Base-by-base conservation (phyloP, 1,140 invertebrate species). In the Eufriesea mexicana region DNA sequence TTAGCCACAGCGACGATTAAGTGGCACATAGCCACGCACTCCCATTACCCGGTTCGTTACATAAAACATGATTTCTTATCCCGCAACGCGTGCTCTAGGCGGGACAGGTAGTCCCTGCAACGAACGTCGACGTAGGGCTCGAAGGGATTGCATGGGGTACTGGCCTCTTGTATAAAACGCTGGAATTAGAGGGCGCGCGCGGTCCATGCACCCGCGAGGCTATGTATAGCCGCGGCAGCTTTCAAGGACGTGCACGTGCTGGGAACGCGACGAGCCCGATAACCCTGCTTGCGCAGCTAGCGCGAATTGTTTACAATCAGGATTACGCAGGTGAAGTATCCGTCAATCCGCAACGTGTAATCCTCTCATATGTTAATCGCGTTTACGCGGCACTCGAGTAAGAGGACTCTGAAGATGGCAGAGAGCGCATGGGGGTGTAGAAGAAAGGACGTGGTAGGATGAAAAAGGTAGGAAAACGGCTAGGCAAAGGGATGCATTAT, bases 401-500 rank as follows among this genome's bases (percentile, higher is more conserved):
- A 35, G 35, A 35, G 35, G 35, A n/a, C n/a, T n/a, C n/a, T n/a
- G n/a, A n/a, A n/a, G n/a, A n/a, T n/a, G n/a, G n/a, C n/a, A n/a
- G n/a, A n/a, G n/a, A n/a, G n/a, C n/a, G n/a, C n/a, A n/a, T n/a
- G n/a, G n/a, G n/a, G n/a, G n/a, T n/a, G n/a, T n/a, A n/a, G n/a
- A n/a, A n/a, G n/a, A n/a, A n/a, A n/a, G n/a, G n/a, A n/a, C n/a
- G n/a, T n/a, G 35, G 12, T 35, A 7, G 49, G 78, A 55, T 51
- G 68, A 4, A 4, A 35, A 35, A 4, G 35, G 35, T 35, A 28
- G 71, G 77, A 62, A 62, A 72, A 28, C 28, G 49, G 0, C 42
- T n/a, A 64, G 71, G 51, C 62, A 89, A 51, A 62, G 70, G 70
- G 55, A 81, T 79, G 74, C 70, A 80, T 87, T 74, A 86, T 72